phyloP scores from a whole-genome alignment of 2,797 vertebrate species.

The Pipistrellus pipistrellus region DNA sequence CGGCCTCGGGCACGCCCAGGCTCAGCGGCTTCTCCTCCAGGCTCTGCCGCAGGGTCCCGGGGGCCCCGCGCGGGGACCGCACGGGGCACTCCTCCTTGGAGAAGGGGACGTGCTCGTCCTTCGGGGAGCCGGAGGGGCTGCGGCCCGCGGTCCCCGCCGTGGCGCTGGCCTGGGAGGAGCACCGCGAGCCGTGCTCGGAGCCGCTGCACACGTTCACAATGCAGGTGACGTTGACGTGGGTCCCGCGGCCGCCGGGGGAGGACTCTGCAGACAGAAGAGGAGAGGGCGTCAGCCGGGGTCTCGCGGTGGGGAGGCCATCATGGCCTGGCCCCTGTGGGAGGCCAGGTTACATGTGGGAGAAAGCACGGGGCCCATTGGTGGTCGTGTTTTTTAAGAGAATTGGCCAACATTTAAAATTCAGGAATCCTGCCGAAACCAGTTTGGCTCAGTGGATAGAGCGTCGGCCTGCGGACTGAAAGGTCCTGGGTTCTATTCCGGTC shows the following conservation, averaged over 20 bases:
- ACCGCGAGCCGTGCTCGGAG: conserved; percentile 77
- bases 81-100: conserved; percentile 84
- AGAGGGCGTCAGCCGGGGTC: neutral
- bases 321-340: neutral
- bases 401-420: neutral
- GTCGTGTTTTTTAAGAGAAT: neutral
- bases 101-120: conserved; percentile 77
- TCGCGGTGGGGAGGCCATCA: neutral
- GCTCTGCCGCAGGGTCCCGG: conserved; percentile 71
- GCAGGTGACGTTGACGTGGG: conserved; percentile 86
- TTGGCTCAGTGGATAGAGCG: no score
- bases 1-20: conserved; percentile 74
- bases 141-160: rapidly evolving
- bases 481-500: no score
- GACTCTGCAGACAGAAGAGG: conserved; percentile 77
- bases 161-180: conserved; percentile 68
- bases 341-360: no score
- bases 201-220: conserved; percentile 84
- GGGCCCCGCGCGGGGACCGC: neutral
- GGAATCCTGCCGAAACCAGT: no score
- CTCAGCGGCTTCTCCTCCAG: conserved; percentile 80
- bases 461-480: no score
- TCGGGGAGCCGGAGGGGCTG: neutral
- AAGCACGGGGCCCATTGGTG: neutral
- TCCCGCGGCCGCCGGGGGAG: conserved; percentile 61